These are phyloP conservation scores for Coleophora deauratella DNA, from an alignment of 2,888 invertebrate species.

Conservation along the genomic window DNA sequence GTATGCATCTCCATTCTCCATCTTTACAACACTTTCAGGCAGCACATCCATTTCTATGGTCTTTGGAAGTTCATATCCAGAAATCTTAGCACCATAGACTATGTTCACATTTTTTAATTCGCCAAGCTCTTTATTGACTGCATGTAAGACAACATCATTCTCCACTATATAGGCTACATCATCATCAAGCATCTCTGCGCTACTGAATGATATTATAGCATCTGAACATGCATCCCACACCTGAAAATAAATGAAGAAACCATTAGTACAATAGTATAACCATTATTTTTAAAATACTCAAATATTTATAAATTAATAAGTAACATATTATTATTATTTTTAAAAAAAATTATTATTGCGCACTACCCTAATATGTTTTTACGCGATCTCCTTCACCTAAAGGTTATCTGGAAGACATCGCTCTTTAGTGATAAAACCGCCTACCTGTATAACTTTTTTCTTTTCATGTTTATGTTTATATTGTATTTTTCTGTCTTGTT, in stretches of 20 bases:
- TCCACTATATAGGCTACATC: slow-evolving; percentile 95
- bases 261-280: no score
- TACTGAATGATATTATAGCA: slow-evolving; percentile 89
- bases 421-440: no score
- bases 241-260: slow-evolving; percentile 73
- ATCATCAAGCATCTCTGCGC: slow-evolving; percentile 78
- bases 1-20: slow-evolving; percentile 78
- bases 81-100: slow-evolving; percentile 79
- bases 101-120: slow-evolving; percentile 75
- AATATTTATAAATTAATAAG: no score
- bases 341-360: no score
- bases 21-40: slow-evolving; percentile 58
- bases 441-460: no score
- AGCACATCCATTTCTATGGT: slow-evolving; percentile 24
- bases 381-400: no score
- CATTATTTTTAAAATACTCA: no score
- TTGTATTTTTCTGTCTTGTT: no score
- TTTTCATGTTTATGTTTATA: no score
- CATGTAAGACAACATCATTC: slow-evolving; percentile 89
- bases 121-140: slow-evolving; percentile 77
- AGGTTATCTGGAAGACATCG: no score
- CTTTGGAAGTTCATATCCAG: slow-evolving; percentile 74
- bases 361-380: no score
- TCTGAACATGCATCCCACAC: slow-evolving; percentile 96
- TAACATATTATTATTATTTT: no score